These are phyloP conservation scores for Eublepharis macularius DNA, from an alignment of 2,113 vertebrate genomes.

Conservation along the genomic window DNA sequence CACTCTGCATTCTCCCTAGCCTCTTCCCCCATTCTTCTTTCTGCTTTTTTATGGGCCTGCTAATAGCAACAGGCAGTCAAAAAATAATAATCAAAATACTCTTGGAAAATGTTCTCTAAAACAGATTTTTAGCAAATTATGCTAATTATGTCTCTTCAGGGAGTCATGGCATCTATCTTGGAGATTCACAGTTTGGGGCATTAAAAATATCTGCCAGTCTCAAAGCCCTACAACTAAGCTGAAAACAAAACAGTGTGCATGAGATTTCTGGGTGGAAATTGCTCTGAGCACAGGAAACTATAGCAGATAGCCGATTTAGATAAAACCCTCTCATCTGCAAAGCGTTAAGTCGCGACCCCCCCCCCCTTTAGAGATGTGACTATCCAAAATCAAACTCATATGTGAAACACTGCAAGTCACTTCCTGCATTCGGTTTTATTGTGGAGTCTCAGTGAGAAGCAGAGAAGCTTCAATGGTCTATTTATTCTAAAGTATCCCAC, in stretches of 20 bases:
- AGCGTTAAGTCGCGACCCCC: neutral
- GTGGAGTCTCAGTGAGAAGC: neutral
- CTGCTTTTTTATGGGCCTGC: neutral
- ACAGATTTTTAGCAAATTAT: constrained; percentile 42
- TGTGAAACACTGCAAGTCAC: constrained; percentile 13
- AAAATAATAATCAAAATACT: constrained; percentile 32
- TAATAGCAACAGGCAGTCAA: constrained; percentile 7
- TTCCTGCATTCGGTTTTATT: constrained; percentile 14
- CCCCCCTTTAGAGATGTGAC: constrained; percentile 16
- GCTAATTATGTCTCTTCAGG: constrained; percentile 52
- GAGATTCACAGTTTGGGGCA: constrained; percentile 16
- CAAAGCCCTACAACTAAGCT: rapidly evolving
- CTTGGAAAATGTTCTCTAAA: constrained; percentile 57
- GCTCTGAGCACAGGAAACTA: constrained; percentile 22
- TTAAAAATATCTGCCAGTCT: neutral
- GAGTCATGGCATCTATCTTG: constrained; percentile 17
- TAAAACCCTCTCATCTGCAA: constrained; percentile 25
- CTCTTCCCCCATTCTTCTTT: neutral
- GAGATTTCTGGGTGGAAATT: neutral
- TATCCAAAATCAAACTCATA: constrained; percentile 19
- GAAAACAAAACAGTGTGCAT: neutral
- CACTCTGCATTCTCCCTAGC: constrained; percentile 39
- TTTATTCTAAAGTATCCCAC: neutral
- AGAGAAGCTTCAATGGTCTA: neutral
- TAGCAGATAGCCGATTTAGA: constrained; percentile 24